A percentile compares a stretch with the other conserved stretches of the same genome.
These are phyloP conservation scores for Entomobrya multifasciata DNA, from an alignment of 2,888 invertebrate genomes.

Conservation along the genomic window DNA sequence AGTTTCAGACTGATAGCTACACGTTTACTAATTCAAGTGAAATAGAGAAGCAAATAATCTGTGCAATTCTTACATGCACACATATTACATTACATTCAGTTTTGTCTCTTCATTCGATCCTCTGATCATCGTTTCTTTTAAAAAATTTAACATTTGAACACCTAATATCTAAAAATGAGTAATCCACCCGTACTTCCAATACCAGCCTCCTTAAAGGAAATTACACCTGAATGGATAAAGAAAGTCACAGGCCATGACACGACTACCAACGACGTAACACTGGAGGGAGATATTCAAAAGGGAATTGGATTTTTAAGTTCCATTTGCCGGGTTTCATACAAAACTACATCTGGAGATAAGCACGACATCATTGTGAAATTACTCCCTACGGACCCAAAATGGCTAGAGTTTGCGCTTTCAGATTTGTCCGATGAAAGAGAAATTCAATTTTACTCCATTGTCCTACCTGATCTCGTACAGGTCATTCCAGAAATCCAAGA, in stretches of 20 bases:
- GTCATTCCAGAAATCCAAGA: slow-evolving; percentile 66
- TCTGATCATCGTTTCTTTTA: too few relatives aligned
- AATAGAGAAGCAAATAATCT: too few relatives aligned
- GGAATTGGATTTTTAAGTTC: slow-evolving; percentile 77
- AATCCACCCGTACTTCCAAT: slow-evolving; percentile 4
- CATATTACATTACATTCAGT: too few relatives aligned
- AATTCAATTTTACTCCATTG: slow-evolving; percentile 69
- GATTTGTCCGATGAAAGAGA: slow-evolving; percentile 72
- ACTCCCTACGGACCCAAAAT: slow-evolving; percentile 62
- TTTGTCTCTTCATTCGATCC: too few relatives aligned
- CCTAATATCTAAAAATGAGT: background rate
- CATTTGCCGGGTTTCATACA: slow-evolving; percentile 72
- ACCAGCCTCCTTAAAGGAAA: slow-evolving; percentile 37
- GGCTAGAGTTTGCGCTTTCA: slow-evolving; percentile 44
- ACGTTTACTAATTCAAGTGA: too few relatives aligned
- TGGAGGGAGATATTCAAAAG: slow-evolving; percentile 71
- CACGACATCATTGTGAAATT: slow-evolving; percentile 74
- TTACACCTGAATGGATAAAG: slow-evolving; percentile 73
- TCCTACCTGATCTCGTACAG: slow-evolving; percentile 49
- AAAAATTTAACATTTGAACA: too few relatives aligned
- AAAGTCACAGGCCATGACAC: slow-evolving; percentile 51
- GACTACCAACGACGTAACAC: slow-evolving; percentile 30
- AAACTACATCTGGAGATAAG: slow-evolving; percentile 9
- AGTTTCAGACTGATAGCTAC: too few relatives aligned
- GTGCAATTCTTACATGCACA: too few relatives aligned